Evolutionary conservation across 2,113 vertebrate genomes (phyloP).

Genomic region (Nerophis ophidion): DNA sequence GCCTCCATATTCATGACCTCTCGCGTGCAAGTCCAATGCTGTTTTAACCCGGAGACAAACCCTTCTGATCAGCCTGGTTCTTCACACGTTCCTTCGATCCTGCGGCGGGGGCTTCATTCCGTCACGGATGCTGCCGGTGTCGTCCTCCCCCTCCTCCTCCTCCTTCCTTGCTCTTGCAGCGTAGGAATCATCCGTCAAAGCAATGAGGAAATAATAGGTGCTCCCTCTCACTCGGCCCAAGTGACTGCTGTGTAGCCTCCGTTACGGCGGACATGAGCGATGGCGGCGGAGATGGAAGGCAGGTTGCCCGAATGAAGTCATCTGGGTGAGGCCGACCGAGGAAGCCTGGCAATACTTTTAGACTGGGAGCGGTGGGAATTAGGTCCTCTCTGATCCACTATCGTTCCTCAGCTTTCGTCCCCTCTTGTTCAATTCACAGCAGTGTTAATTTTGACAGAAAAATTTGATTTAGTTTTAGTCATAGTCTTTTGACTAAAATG

Average conservation of each 20-base stretch:
- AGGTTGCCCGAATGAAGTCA: constrained; percentile 49
- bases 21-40: constrained; percentile 50
- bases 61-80: constrained; percentile 35
- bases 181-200: constrained; percentile 57
- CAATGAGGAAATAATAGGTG: constrained; percentile 63
- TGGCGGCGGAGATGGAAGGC: constrained; percentile 43
- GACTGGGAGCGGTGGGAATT: constrained; percentile 26
- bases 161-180: constrained; percentile 32
- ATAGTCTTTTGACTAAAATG: no score
- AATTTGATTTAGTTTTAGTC: no score
- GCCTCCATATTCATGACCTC: constrained; percentile 56
- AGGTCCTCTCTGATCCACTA: neutral
- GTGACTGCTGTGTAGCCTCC: constrained; percentile 55
- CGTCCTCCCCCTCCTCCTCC: constrained; percentile 13
- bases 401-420: constrained; percentile 18
- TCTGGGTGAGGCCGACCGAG: constrained; percentile 11
- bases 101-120: constrained; percentile 49
- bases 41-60: constrained; percentile 47
- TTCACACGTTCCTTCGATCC: constrained; percentile 23
- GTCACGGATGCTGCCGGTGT: constrained; percentile 37
- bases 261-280: constrained; percentile 59
- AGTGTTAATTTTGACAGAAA: no score
- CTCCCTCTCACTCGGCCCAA: constrained; percentile 47
- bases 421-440: constrained; percentile 21
- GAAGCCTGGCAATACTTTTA: neutral